Conservation (phyloP, 2,797 vertebrate species). For the Podarcis siculus region DNA sequence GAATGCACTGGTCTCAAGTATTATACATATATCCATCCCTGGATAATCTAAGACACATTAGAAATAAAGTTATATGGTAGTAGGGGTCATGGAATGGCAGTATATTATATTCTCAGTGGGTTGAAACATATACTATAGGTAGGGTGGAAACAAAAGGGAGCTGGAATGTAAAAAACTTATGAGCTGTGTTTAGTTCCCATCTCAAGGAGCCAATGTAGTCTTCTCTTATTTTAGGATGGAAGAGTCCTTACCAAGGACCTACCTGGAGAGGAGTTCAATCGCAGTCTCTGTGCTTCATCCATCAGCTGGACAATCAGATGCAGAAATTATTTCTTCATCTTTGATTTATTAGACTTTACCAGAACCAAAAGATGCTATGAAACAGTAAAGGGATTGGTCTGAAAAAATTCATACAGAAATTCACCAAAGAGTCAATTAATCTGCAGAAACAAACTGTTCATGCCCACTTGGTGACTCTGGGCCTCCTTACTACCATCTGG, state of each 20-base stretch:
- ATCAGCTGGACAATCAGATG: conserved; percentile 27
- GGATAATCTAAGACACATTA: background rate
- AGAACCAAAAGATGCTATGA: conserved; percentile 54
- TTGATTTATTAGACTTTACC: conserved; percentile 21
- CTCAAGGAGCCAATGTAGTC: conserved; percentile 55
- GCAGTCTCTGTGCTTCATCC: conserved; percentile 17
- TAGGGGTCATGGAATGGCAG: background rate
- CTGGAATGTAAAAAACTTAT: conserved; percentile 5
- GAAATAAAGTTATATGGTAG: background rate
- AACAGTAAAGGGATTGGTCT: conserved; percentile 32
- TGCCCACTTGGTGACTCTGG: background rate
- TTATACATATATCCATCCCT: background rate
- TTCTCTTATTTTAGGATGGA: conserved; percentile 64
- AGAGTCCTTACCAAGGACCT: conserved; percentile 48
- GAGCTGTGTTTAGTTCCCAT: background rate
- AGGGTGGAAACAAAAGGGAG: conserved; percentile 54
- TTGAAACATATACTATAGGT: too few relatives aligned
- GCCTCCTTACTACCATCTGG: background rate
- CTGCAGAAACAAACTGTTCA: conserved; percentile 12
- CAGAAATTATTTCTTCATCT: conserved; percentile 59
- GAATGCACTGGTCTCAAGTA: background rate
- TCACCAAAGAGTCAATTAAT: conserved; percentile 32
- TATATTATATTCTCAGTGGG: background rate
- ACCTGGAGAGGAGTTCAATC: conserved; percentile 42
- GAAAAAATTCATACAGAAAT: conserved; percentile 15